Evolutionary conservation across 2,797 vertebrate species (phyloP).

Genomic region (Anguilla marmorata): DNA sequence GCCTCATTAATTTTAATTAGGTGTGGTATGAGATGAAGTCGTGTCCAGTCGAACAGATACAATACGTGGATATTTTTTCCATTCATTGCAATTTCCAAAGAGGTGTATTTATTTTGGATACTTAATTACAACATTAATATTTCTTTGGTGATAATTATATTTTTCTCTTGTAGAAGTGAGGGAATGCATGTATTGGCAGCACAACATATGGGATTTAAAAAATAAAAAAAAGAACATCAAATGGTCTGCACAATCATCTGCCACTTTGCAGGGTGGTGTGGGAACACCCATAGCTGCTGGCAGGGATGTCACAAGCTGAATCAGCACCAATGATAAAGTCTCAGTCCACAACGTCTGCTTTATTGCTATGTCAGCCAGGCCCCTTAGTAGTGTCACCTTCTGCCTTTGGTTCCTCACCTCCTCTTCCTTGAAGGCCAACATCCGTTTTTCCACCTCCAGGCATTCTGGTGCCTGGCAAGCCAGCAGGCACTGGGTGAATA

Average conservation of each 20-base stretch:
- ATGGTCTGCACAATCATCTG: neutral
- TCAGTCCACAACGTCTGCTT: neutral
- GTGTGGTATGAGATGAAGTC: neutral
- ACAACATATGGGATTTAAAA: neutral
- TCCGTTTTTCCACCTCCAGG: neutral
- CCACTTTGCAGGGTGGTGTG: neutral
- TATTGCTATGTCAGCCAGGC: constrained; percentile 16
- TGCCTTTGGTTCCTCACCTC: constrained; percentile 3
- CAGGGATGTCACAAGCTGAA: constrained; percentile 25
- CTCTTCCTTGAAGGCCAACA: neutral
- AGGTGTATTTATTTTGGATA: neutral
- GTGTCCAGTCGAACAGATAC: neutral
- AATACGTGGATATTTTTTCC: neutral
- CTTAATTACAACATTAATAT: neutral
- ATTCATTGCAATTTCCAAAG: neutral
- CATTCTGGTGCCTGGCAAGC: neutral
- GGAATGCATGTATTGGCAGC: neutral
- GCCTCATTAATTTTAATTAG: neutral
- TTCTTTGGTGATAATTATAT: neutral
- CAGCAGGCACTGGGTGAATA: neutral
- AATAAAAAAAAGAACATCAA: neutral
- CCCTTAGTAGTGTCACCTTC: constrained; percentile 21
- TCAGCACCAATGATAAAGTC: constrained; percentile 31
- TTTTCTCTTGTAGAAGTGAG: neutral
- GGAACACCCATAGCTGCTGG: neutral